Evolutionary conservation across 2,797 vertebrate species (phyloP).

Genomic region (Clarias pachynema): DNA sequence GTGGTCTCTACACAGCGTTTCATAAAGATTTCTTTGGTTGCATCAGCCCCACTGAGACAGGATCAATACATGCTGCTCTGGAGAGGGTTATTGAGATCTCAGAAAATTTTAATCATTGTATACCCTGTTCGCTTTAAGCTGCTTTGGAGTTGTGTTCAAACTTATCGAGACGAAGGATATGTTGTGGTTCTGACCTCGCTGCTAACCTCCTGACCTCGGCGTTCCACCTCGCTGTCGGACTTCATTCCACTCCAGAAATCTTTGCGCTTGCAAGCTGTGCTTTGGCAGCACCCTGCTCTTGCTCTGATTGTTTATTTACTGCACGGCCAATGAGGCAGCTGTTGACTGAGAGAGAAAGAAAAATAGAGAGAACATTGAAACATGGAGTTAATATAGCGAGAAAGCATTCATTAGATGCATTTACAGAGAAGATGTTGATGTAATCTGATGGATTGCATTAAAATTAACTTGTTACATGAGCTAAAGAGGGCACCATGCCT

Average conservation of each 20-base stretch:
- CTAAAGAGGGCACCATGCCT: conserved; percentile 50
- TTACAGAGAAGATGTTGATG: conserved; percentile 29
- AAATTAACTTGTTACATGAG: conserved; percentile 33
- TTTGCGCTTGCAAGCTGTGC: conserved; percentile 57
- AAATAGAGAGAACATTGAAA: conserved; percentile 1
- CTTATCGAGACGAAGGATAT: conserved; percentile 46
- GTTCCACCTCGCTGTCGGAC: conserved; percentile 49
- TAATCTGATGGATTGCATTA: conserved; percentile 44
- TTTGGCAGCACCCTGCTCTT: conserved; percentile 9
- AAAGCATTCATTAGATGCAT: conserved; percentile 32
- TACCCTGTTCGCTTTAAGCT: conserved; percentile 29
- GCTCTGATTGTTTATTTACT: conserved; percentile 27
- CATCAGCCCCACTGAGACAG: conserved; percentile 59
- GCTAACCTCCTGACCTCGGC: conserved; percentile 52
- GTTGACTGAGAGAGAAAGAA: conserved; percentile 27
- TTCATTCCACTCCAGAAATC: conserved; percentile 54
- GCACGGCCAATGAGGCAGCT: conserved; percentile 31
- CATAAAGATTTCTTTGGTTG: conserved; percentile 70
- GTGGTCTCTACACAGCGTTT: conserved; percentile 57
- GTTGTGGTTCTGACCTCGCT: conserved; percentile 56
- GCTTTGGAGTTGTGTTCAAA: conserved; percentile 16
- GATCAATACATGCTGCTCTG: conserved; percentile 32
- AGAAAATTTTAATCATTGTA: conserved; percentile 29
- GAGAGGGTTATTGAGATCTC: conserved; percentile 31
- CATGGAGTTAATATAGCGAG: background rate